These are phyloP conservation scores for Heliangelus exortis DNA, from an alignment of 2,797 vertebrate species.

Conservation along the genomic window DNA sequence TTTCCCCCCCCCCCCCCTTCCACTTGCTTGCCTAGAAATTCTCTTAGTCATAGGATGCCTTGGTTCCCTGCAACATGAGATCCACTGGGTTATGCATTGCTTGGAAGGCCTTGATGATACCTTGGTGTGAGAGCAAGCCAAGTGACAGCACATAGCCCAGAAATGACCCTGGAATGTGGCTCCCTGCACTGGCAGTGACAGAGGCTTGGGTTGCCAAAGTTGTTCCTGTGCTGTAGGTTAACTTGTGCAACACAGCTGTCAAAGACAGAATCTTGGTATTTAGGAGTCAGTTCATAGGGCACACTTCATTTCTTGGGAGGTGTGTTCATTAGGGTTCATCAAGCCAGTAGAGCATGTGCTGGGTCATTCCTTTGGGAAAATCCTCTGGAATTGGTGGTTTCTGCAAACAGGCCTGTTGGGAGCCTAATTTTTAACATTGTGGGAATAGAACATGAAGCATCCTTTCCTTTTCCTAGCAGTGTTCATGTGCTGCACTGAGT, in stretches of 20 bases:
- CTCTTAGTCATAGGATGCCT: neutral
- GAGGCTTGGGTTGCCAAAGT: neutral
- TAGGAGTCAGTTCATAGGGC: neutral
- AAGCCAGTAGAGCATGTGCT: neutral
- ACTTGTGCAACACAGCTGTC: neutral
- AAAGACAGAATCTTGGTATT: neutral
- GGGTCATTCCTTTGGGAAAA: neutral
- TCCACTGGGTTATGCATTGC: neutral
- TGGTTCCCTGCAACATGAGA: neutral
- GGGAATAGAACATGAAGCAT: neutral
- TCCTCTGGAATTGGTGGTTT: neutral
- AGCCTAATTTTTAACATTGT: neutral
- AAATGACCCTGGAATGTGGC: neutral
- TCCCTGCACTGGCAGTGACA: neutral
- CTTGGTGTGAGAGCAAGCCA: neutral
- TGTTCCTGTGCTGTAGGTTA: neutral
- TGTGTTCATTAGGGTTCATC: neutral
- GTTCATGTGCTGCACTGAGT: neutral
- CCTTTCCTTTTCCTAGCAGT: rapidly evolving
- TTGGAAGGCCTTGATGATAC: neutral
- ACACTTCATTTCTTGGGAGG: neutral
- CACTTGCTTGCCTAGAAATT: neutral
- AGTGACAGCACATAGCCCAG: neutral
- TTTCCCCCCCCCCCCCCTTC: neutral
- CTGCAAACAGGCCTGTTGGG: neutral